A percentile compares a stretch with the other conserved stretches of the same genome.
Conservation (phyloP, 2,113 vertebrate species). For the Sclerurus mexicanus region DNA sequence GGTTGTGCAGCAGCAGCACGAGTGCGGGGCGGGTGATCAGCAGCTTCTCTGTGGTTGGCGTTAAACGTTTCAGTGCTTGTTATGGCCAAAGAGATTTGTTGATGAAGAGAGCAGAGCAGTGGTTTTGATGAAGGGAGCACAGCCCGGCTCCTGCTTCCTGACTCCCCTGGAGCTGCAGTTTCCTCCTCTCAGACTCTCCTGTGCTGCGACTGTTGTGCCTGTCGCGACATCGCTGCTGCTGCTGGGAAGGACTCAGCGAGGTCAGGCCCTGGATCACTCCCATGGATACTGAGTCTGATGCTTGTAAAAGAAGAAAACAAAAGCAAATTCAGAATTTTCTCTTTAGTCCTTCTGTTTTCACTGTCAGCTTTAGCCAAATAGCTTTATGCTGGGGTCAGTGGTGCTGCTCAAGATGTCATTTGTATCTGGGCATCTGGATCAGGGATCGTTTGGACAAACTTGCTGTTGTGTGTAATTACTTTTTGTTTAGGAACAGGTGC, state of each 20-base stretch:
- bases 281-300: not conserved
- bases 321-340: not conserved
- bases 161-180: rapidly evolving
- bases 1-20: not conserved
- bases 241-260: rapidly evolving
- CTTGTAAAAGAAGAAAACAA: not conserved
- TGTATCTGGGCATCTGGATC: not conserved
- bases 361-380: not conserved
- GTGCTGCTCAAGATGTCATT: not conserved
- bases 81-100: not conserved
- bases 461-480: not conserved
- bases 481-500: not conserved
- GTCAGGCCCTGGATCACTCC: not conserved
- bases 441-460: not conserved
- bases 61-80: rapidly evolving
- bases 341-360: not conserved
- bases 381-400: not conserved
- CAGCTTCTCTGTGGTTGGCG: rapidly evolving
- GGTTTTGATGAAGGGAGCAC: not conserved
- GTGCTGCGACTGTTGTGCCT: not conserved
- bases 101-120: not conserved
- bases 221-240: not conserved
- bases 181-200: not conserved
- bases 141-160: not conserved
- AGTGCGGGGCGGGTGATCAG: not conserved